A percentile compares a stretch with the other conserved stretches of the same genome.
These are phyloP conservation scores for Poecilia wingei DNA, from an alignment of 2,797 vertebrate species.

Conservation along the genomic window DNA sequence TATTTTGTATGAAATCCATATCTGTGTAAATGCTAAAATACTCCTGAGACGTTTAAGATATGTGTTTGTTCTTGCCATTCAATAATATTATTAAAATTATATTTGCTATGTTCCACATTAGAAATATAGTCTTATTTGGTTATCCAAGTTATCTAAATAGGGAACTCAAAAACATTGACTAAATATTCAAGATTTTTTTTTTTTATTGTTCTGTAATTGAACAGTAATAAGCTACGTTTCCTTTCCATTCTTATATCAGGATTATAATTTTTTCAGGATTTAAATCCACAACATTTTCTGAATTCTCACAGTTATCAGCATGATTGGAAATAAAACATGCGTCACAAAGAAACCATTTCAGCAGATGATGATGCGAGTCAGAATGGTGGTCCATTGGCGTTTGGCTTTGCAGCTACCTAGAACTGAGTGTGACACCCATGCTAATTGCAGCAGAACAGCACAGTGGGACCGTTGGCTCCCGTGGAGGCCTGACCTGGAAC, in stretches of 20 bases:
- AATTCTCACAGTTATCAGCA: background rate
- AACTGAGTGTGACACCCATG: constrained; percentile 68
- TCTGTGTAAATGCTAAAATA: constrained; percentile 1
- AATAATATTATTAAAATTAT: background rate
- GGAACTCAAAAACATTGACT: background rate
- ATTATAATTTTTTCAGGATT: background rate
- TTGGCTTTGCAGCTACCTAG: constrained; percentile 63
- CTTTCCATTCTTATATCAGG: background rate
- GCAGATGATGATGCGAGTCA: constrained; percentile 51
- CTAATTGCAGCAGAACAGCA: constrained; percentile 67
- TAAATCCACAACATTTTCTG: background rate
- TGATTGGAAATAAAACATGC: background rate
- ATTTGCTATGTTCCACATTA: background rate
- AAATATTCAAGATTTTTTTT: background rate
- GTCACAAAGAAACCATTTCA: constrained; percentile 38
- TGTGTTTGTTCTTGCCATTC: background rate
- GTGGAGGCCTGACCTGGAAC: constrained; percentile 73
- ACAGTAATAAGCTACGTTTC: background rate
- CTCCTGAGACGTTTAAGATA: background rate
- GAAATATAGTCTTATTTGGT: background rate
- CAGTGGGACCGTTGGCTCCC: constrained; percentile 57
- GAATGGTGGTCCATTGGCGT: constrained; percentile 51
- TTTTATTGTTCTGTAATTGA: background rate
- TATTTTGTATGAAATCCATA: constrained; percentile 1
- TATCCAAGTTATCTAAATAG: background rate